Conservation (phyloP, 2,888 invertebrate genomes). For the Cryptocephalus primarius region DNA sequence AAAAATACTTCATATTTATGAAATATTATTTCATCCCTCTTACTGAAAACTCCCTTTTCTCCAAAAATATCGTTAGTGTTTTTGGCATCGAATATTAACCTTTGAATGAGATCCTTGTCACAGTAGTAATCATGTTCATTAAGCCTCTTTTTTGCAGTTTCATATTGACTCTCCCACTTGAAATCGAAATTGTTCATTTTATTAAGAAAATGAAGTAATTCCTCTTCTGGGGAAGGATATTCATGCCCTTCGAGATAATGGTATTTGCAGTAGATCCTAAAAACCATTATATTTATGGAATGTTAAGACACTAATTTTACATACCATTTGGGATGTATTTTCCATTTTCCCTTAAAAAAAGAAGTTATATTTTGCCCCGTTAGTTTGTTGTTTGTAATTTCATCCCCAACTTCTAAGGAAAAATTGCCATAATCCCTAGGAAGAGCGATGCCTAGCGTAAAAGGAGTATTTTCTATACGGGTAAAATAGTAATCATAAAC, state of each 20-base stretch:
- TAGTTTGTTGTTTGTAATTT: slow-evolving; percentile 56
- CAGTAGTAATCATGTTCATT: slow-evolving; percentile 68
- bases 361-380: slow-evolving; percentile 59
- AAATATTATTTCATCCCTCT: slow-evolving; percentile 42
- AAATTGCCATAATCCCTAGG: slow-evolving; percentile 72
- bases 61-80: slow-evolving; percentile 45
- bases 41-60: slow-evolving; percentile 25
- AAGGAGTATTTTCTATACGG: slow-evolving; percentile 76
- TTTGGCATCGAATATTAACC: slow-evolving; percentile 81
- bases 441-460: slow-evolving; percentile 74
- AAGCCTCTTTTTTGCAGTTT: slow-evolving; percentile 42
- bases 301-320: slow-evolving; percentile 5
- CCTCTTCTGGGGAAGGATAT: slow-evolving; percentile 61
- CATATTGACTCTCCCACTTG: slow-evolving; percentile 55
- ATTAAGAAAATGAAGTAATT: slow-evolving; percentile 63
- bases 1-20: slow-evolving; percentile 60
- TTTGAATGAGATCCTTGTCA: slow-evolving; percentile 72
- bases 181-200: slow-evolving; percentile 50
- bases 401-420: slow-evolving; percentile 63
- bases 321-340: slow-evolving; percentile 77
- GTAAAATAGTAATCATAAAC: slow-evolving; percentile 76
- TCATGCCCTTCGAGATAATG: slow-evolving; percentile 72
- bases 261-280: slow-evolving; percentile 78
- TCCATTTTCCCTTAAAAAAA: slow-evolving; percentile 66
- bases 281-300: background rate